Evolutionary conservation across 1,140 invertebrate species (phyloP), one percentile per base, ranked within the genome.

Genomic region (Zaprionus kolodkinae): DNA sequence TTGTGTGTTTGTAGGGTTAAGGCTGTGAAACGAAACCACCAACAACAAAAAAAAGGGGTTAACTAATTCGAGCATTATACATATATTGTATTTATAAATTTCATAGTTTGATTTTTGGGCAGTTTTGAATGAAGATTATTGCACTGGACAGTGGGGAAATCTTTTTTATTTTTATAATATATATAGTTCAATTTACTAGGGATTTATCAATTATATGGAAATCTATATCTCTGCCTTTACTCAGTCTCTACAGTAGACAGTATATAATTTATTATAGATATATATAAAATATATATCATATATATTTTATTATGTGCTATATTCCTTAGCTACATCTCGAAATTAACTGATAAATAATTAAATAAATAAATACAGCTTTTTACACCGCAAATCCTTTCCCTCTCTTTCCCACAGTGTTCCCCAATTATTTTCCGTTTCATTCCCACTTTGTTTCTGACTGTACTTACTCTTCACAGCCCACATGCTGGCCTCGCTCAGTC

Each of bases 381-480:
- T n/a, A n/a, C n/a, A n/a, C n/a, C n/a, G n/a, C n/a, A n/a, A n/a
- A n/a, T n/a, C n/a, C 30, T 33, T 40, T 40, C 13, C n/a, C 13
- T 2, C 1, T 40, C 13, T 2, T 43, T 48, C 10, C 17, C 17
- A 5, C 5, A 2, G 2, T 9, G 15, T 63, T 48, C 6, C 11
- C n/a, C 6, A 17, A 21, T 17, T 48, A 21, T 21, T 21, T 50
- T 25, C 33, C 15, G 12, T 21, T 17, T 9, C n/a, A 15, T 43
- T 43, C 40, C 40, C 40, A 15, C 13, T 43, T 13, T 43, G 6
- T 43, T 25, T 17, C 45, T 21, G 13, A 62, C 30, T 54, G 36
- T 33, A 94, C 95, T 95, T 93, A 96, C 96, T 95, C 93, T 96
- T 96, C 5, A 96, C 91, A 1, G 96, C 96, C 96, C 96, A 96